phyloP scores from a whole-genome alignment of 2,888 invertebrate species.

The Drosophila pegasa region DNA sequence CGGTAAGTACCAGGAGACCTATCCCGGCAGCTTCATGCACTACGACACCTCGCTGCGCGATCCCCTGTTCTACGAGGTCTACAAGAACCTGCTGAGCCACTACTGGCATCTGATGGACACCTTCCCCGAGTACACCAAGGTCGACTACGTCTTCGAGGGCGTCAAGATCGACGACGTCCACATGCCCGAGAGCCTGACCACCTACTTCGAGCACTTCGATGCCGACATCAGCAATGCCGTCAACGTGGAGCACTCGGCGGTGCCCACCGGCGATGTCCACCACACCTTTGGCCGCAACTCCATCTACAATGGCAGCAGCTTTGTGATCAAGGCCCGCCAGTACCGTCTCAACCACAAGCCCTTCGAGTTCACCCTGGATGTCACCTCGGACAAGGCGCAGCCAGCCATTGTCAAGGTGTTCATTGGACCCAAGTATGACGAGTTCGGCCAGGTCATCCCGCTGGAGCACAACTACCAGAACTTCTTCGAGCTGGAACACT shows the following conservation, averaged over 20 bases:
- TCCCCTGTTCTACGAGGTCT: slow-evolving; percentile 90
- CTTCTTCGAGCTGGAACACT: slow-evolving; percentile 89
- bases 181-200: slow-evolving; percentile 88
- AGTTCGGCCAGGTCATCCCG: slow-evolving; percentile 86
- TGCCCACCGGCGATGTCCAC: slow-evolving; percentile 65
- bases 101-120: slow-evolving; percentile 87
- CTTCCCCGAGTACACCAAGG: slow-evolving; percentile 87
- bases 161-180: slow-evolving; percentile 88
- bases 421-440: slow-evolving; percentile 89
- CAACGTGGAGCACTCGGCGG: slow-evolving; percentile 83
- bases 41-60: slow-evolving; percentile 90
- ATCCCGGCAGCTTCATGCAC: slow-evolving; percentile 86
- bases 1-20: slow-evolving; percentile 72
- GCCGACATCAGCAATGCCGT: slow-evolving; percentile 86
- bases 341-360: slow-evolving; percentile 88
- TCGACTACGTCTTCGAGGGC: slow-evolving; percentile 88
- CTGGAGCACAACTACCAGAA: slow-evolving; percentile 87
- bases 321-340: slow-evolving; percentile 87
- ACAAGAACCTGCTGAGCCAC: slow-evolving; percentile 87
- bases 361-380: slow-evolving; percentile 87
- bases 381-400: slow-evolving; percentile 87
- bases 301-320: slow-evolving; percentile 82
- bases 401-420: slow-evolving; percentile 89
- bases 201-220: slow-evolving; percentile 89
- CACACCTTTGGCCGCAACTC: slow-evolving; percentile 82